Evolutionary conservation across 2,797 vertebrate species (phyloP).

Genomic region (Podarcis lilfordi): DNA sequence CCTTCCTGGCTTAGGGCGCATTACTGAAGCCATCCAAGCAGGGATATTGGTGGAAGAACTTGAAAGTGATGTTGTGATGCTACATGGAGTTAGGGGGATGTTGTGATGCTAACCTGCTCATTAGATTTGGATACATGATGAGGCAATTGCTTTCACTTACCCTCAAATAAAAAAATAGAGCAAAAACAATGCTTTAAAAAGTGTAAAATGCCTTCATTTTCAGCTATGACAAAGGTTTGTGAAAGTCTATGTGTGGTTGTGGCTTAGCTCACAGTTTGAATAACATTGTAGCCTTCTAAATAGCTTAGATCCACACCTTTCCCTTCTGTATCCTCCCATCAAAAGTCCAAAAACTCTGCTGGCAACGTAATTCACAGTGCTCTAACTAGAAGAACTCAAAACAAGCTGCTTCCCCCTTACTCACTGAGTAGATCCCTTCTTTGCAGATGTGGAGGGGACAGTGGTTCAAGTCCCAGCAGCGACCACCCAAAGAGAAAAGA

Average conservation of each 20-base stretch:
- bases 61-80: background rate
- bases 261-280: background rate
- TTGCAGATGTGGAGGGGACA: conserved; percentile 34
- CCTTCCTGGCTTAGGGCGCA: background rate
- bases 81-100: too few relatives aligned
- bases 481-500: conserved; percentile 72
- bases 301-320: too few relatives aligned
- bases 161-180: background rate
- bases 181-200: background rate
- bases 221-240: background rate
- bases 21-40: background rate
- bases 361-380: background rate
- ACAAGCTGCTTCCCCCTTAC: background rate
- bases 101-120: background rate
- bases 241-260: background rate
- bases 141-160: background rate
- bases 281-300: background rate
- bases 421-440: conserved; percentile 2
- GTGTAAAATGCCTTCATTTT: too few relatives aligned
- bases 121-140: background rate
- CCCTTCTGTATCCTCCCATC: background rate
- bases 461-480: conserved; percentile 50
- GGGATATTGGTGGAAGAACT: background rate
- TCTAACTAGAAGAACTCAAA: accelerated
- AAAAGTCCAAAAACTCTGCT: background rate